Evolutionary conservation across 2,113 vertebrate genomes (phyloP).

Genomic region (Proterorhinus semilunaris): DNA sequence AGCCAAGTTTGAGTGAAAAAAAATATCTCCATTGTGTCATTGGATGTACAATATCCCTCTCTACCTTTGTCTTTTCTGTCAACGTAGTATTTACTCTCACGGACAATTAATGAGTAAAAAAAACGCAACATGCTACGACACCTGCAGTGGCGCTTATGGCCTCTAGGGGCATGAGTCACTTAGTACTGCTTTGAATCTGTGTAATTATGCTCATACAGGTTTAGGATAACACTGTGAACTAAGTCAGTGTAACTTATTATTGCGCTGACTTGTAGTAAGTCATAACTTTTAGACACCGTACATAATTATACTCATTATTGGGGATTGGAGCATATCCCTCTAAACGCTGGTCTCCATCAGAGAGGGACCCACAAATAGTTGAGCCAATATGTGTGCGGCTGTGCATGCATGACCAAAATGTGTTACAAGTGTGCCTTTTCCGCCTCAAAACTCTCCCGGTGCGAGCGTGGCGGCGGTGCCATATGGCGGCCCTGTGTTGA

Average conservation of each 20-base stretch:
- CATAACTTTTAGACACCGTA: neutral
- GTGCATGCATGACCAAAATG: constrained; percentile 26
- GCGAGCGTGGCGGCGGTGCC: constrained; percentile 58
- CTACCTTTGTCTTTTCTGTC: too few species aligned
- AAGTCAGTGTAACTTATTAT: neutral
- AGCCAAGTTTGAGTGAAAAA: too few species aligned
- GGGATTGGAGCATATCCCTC: constrained; percentile 55
- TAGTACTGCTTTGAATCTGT: too few species aligned
- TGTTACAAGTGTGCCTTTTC: constrained; percentile 23
- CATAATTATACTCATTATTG: constrained; percentile 64
- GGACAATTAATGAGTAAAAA: too few species aligned
- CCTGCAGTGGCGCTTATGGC: too few species aligned
- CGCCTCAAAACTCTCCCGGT: constrained; percentile 34
- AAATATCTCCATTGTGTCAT: too few species aligned
- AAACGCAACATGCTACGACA: too few species aligned
- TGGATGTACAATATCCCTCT: too few species aligned
- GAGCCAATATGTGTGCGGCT: constrained; percentile 44
- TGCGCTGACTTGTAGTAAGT: neutral
- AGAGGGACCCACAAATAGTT: constrained; percentile 47
- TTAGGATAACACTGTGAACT: neutral
- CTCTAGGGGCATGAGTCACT: too few species aligned
- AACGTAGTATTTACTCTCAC: too few species aligned
- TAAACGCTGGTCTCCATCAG: constrained; percentile 33
- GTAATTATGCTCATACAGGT: neutral
- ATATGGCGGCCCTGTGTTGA: constrained; percentile 59